phyloP scores from a whole-genome alignment of 2,113 vertebrate genomes.

The Percina caprodes region DNA sequence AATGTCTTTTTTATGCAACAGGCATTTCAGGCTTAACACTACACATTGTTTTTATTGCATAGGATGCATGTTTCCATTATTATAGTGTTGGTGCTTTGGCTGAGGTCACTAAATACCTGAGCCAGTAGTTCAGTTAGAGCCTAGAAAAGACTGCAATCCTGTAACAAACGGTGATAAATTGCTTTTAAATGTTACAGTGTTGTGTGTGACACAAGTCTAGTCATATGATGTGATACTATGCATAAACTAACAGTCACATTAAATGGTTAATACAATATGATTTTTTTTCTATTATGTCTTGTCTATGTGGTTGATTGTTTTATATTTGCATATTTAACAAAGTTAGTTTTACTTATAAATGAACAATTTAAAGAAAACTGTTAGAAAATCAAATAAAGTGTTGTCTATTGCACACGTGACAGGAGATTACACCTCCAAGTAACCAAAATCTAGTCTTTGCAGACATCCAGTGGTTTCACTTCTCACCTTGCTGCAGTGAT shows the following conservation, averaged over 20 bases:
- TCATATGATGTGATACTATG: background rate
- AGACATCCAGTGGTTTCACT: background rate
- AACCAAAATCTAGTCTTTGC: background rate
- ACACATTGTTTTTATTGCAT: background rate
- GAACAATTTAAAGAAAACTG: background rate
- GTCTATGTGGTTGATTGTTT: background rate
- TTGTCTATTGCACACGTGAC: background rate
- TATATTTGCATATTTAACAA: background rate
- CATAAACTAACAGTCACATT: background rate
- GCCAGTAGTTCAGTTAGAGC: background rate
- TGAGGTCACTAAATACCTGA: background rate
- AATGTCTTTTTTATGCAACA: background rate
- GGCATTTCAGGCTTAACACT: background rate
- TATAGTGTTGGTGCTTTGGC: background rate
- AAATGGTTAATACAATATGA: background rate
- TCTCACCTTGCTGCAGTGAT: slow-evolving; percentile 10
- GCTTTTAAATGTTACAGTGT: background rate
- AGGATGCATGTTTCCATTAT: background rate
- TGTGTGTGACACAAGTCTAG: background rate
- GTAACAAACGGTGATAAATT: background rate
- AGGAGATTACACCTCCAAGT: no score
- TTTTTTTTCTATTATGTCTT: background rate
- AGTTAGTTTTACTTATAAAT: background rate
- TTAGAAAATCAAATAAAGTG: background rate
- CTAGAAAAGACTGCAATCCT: background rate